phyloP scores from a whole-genome alignment of 2,797 vertebrate genomes.

The Pangasius krempfi region DNA sequence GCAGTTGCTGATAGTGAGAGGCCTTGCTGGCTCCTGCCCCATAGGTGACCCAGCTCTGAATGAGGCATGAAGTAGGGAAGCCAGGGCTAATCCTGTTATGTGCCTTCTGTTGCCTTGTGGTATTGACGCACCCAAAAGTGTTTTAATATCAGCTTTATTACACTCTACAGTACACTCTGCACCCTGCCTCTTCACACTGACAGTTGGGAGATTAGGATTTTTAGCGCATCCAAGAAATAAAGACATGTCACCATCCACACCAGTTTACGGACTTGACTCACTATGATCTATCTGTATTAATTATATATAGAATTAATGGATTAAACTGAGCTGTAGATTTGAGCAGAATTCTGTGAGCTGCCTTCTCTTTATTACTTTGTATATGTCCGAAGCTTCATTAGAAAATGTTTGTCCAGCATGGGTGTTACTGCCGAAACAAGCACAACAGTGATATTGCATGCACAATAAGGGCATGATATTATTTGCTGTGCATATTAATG shows the following conservation, averaged over 20 bases:
- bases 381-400: neutral
- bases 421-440: neutral
- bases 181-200: constrained; percentile 66
- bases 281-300: neutral
- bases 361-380: neutral
- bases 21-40: constrained; percentile 28
- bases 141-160: constrained; percentile 72
- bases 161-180: constrained; percentile 64
- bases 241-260: constrained; percentile 58
- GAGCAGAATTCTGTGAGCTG: neutral
- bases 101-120: constrained; percentile 36
- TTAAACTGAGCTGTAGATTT: neutral
- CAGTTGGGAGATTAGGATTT: constrained; percentile 72
- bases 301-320: constrained; percentile 6
- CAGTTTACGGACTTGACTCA: neutral
- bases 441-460: constrained; percentile 61
- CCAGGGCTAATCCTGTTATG: constrained; percentile 44
- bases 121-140: constrained; percentile 63
- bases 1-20: neutral
- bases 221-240: constrained; percentile 68
- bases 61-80: constrained; percentile 14
- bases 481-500: constrained; percentile 62
- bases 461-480: constrained; percentile 68
- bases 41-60: constrained; percentile 29
- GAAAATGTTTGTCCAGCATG: neutral